These are phyloP conservation scores for Cheilosia grossa DNA, from an alignment of 2,888 invertebrate genomes.

Conservation along the genomic window DNA sequence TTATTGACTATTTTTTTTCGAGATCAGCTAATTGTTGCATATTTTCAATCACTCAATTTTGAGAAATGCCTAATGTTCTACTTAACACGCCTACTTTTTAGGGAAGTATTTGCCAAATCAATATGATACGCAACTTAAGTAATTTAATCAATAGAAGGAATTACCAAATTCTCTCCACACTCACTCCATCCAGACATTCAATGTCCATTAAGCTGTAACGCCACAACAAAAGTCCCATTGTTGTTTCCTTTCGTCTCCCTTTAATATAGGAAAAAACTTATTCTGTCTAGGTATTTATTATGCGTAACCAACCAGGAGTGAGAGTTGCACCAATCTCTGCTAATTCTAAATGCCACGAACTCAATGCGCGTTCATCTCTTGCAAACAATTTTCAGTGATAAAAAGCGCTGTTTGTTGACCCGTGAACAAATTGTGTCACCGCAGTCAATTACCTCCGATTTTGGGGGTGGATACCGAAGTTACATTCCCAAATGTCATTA, in stretches of 20 bases:
- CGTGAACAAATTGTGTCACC: conserved; percentile 41
- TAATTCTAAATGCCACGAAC: conserved; percentile 14
- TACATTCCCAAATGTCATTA: conserved; percentile 25
- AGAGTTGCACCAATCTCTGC: neutral
- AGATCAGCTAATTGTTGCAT: too few species aligned
- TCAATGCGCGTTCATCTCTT: neutral
- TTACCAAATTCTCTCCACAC: conserved; percentile 9
- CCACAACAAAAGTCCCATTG: conserved; percentile 24
- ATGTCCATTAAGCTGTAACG: conserved; percentile 16
- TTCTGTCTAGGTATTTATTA: conserved; percentile 22
- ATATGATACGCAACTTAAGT: neutral
- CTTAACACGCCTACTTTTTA: too few species aligned
- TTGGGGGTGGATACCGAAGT: conserved; percentile 6
- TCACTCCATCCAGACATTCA: conserved; percentile 16
- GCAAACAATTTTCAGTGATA: neutral
- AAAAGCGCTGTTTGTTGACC: conserved; percentile 48
- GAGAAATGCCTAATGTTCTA: too few species aligned
- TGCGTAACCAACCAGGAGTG: neutral
- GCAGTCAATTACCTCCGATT: conserved; percentile 33
- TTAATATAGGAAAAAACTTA: neutral
- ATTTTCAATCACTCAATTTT: too few species aligned
- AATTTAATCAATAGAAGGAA: neutral
- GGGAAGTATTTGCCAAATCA: neutral
- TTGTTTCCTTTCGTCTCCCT: neutral
- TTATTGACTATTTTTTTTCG: too few species aligned